Percentiles rank a stretch among this genome's conserved stretches.
These are phyloP conservation scores for Battus philenor DNA, from an alignment of 1,140 invertebrate species.

Conservation along the genomic window DNA sequence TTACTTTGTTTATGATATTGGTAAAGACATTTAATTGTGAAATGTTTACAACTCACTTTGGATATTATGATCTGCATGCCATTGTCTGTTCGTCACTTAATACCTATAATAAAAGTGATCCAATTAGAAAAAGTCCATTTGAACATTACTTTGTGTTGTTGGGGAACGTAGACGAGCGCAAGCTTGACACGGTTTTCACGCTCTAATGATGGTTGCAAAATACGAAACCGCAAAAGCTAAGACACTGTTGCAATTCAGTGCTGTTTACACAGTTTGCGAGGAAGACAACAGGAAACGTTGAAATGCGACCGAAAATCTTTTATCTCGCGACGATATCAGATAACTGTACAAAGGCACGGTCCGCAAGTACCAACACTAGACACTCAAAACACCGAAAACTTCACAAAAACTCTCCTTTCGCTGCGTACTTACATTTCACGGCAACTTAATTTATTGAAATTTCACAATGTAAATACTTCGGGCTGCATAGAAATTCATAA, in stretches of 20 bases:
- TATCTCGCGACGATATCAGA: constrained; percentile 35
- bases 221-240: constrained; percentile 45
- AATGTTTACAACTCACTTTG: constrained; percentile 23
- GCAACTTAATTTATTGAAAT: constrained; percentile 34
- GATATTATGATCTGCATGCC: constrained; percentile 29
- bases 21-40: too few relatives aligned
- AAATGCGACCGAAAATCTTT: constrained; percentile 24
- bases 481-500: constrained; percentile 14
- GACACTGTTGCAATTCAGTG: constrained; percentile 44
- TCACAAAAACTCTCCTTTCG: constrained; percentile 62
- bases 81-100: constrained; percentile 26
- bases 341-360: constrained; percentile 52
- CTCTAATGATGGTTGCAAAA: constrained; percentile 71
- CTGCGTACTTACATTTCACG: constrained; percentile 52
- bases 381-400: constrained; percentile 47
- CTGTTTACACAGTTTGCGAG: constrained; percentile 36
- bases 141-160: constrained; percentile 19
- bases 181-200: constrained; percentile 71
- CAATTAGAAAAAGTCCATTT: constrained; percentile 28
- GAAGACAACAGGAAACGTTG: constrained; percentile 21
- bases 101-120: constrained; percentile 30
- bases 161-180: constrained; percentile 39
- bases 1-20: background rate
- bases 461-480: constrained; percentile 66
- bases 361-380: constrained; percentile 39